These are phyloP conservation scores for Zaprionus gabonicus DNA, from an alignment of 1,140 invertebrate species.

Conservation along the genomic window DNA sequence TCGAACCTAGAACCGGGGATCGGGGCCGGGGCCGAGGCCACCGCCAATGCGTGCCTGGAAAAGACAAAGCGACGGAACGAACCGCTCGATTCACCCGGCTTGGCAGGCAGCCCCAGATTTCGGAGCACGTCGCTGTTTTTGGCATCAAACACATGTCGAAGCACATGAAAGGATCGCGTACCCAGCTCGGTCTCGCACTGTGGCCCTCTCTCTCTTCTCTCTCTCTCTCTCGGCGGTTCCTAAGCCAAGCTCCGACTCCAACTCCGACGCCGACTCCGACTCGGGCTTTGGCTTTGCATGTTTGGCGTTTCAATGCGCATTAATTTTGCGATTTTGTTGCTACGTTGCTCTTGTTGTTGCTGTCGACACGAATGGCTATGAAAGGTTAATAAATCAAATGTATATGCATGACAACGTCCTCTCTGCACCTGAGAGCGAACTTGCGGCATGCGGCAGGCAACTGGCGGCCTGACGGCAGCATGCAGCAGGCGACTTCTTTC, in stretches of 20 bases:
- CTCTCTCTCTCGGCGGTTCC: constrained; percentile 4
- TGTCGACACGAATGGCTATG: constrained; percentile 80
- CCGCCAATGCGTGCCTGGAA: not conserved
- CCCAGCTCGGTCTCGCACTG: constrained; percentile 20
- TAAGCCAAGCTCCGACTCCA: not conserved
- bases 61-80: constrained; percentile 13
- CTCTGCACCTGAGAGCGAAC: constrained; percentile 65
- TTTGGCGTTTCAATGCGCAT: constrained; percentile 80
- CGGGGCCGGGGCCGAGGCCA: not conserved
- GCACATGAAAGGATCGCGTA: constrained; percentile 74
- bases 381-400: constrained; percentile 82
- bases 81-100: constrained; percentile 14
- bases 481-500: constrained; percentile 41
- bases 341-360: constrained; percentile 65
- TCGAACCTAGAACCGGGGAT: not conserved
- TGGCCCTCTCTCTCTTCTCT: not conserved
- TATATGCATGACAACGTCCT: constrained; percentile 69
- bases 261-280: not conserved
- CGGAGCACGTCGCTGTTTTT: constrained; percentile 78
- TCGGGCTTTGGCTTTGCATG: constrained; percentile 61
- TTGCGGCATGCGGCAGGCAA: constrained; percentile 18
- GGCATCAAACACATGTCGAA: constrained; percentile 79
- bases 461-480: constrained; percentile 18
- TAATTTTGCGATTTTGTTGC: constrained; percentile 66
- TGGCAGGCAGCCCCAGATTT: constrained; percentile 65